These are phyloP conservation scores for Ciona savignyi DNA, from an alignment of 23 tunicate genomes.

Conservation along the genomic window DNA sequence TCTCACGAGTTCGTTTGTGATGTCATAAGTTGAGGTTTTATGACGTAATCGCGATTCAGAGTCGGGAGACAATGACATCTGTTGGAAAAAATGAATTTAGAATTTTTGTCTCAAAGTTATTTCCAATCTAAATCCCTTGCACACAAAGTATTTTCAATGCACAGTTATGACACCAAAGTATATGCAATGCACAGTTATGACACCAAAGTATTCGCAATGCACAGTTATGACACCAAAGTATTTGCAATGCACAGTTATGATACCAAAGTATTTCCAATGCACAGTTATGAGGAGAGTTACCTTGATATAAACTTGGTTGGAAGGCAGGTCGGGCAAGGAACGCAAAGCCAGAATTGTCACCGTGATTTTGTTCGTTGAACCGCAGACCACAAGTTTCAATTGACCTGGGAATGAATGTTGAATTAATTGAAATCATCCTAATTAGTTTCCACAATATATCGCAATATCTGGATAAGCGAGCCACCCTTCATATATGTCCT, in stretches of 20 bases:
- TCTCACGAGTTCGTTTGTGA: conserved; percentile 7
- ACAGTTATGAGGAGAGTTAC: conserved; percentile 5
- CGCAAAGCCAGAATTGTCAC: conserved; percentile 36
- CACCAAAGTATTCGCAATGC: too few species aligned
- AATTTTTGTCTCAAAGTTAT: too few species aligned
- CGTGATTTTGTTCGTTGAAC: conserved; percentile 19
- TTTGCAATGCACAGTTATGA: too few species aligned
- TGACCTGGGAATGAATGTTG: conserved; percentile 45
- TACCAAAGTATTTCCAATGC: neutral
- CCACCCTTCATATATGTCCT: too few species aligned
- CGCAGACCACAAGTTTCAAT: conserved; percentile 43
- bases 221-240: too few species aligned
- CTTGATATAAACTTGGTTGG: conserved; percentile 14
- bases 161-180: neutral
- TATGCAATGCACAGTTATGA: too few species aligned
- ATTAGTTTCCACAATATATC: neutral
- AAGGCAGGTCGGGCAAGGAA: conserved; percentile 1
- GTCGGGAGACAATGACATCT: conserved; percentile 46
- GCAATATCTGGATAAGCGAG: too few species aligned
- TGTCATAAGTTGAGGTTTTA: conserved; percentile 14
- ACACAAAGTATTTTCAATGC: neutral
- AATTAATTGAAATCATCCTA: neutral
- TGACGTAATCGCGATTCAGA: conserved; percentile 15
- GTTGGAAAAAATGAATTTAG: neutral
- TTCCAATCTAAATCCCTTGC: neutral